phyloP scores from a whole-genome alignment of 1,140 invertebrate genomes.

The Achroia grisella region DNA sequence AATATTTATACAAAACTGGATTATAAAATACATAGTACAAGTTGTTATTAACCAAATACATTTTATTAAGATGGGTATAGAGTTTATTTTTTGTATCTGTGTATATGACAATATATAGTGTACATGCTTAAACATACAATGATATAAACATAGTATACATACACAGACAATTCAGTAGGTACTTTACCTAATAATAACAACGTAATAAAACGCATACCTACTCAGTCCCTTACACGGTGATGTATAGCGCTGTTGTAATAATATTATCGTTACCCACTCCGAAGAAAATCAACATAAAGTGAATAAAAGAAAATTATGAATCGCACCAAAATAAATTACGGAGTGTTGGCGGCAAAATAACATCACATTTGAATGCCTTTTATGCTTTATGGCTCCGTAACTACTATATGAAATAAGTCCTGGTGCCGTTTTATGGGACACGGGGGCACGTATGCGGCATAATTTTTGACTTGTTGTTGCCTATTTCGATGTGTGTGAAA shows the following conservation, averaged over 20 bases:
- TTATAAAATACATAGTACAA: no score
- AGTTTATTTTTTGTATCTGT: no score
- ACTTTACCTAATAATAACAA: slow-evolving; percentile 18
- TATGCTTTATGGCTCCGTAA: slow-evolving; percentile 71
- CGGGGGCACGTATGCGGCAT: slow-evolving; percentile 60
- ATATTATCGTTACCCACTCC: slow-evolving; percentile 70
- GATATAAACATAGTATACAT: slow-evolving; percentile 19
- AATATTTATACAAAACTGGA: no score
- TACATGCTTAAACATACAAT: slow-evolving; percentile 7
- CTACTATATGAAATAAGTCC: slow-evolving; percentile 65
- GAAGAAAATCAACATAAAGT: slow-evolving; percentile 74
- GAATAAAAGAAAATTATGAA: slow-evolving; percentile 75
- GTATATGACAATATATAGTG: no score
- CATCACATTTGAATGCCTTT: slow-evolving; percentile 73
- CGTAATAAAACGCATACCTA: slow-evolving; percentile 46
- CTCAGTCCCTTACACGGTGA: slow-evolving; percentile 32
- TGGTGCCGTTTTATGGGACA: slow-evolving; percentile 62
- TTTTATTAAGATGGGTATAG: no score
- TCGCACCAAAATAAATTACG: slow-evolving; percentile 71
- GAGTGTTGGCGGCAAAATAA: slow-evolving; percentile 72
- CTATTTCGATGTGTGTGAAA: slow-evolving; percentile 4
- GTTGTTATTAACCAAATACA: no score
- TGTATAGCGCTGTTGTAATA: slow-evolving; percentile 69
- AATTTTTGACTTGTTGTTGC: slow-evolving; percentile 53
- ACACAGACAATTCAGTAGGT: slow-evolving; percentile 1